Evolutionary conservation across 2,797 vertebrate genomes (phyloP), one percentile per base, ranked within the genome.

Genomic region (Pseudomugil gertrudae): DNA sequence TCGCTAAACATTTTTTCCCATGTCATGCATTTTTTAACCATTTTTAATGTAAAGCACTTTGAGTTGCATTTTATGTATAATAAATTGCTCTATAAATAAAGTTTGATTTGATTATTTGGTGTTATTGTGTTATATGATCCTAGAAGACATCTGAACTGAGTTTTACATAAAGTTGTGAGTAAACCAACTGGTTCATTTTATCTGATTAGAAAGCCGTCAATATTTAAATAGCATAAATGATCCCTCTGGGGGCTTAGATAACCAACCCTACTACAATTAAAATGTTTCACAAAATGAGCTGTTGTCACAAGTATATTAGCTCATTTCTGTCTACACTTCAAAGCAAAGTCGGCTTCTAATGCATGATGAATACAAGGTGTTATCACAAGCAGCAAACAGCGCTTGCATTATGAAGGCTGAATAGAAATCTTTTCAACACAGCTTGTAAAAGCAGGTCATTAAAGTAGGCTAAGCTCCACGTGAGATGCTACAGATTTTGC

Each of bases 381-480:
- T 80, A 78, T 81, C 66, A 51, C 24, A 19, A 57, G 30, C 32
- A 40, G 35, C 26, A 26, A 74, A 61, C 32, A 24, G 23, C 15
- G 30, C 32, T 9, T 23, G 52, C 57, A 70, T 65, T 48, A 56
- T 68, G 19, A 68, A 52, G 35, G 52, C 15, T 36, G 53, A 75
- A 63, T 32, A 27, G 54, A 78, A 72, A 75, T 27, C 60, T 74
- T 54, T 60, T 60, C 10, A 14, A 30, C 13, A n/a, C 17, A 48
- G 38, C 72, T 74, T 80, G n/a, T 53, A 35, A 79, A 80, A 80
- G 63, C 62, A 55, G 27, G 73, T 76, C 38, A 69, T 77, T 70
- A 38, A 4, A 69, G 43, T 26, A 30, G 17, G 64, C 48, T 57
- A 27, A 35, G 60, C 38, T 59, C 63, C 65, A 70, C 58, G 19